Conservation (phyloP, 1,140 invertebrate genomes). For the Ceratina australensis region DNA sequence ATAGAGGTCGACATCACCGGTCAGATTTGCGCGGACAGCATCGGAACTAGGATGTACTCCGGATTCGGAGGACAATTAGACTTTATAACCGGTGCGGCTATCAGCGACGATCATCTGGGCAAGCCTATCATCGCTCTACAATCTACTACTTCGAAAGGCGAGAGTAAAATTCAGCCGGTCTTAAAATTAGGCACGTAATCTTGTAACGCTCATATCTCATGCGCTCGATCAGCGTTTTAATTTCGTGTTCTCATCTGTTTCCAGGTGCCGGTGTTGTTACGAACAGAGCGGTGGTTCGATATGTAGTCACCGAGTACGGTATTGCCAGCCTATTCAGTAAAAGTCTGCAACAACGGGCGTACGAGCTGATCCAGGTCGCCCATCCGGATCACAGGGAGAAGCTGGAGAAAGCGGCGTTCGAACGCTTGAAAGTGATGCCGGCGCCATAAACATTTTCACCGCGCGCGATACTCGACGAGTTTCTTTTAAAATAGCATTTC, state of each 20-base stretch:
- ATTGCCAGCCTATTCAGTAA: constrained; percentile 97
- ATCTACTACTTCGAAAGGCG: constrained; percentile 91
- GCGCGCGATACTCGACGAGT: constrained; percentile 2
- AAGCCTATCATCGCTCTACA: constrained; percentile 97
- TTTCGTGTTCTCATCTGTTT: constrained; percentile 4
- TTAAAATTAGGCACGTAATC: constrained; percentile 87
- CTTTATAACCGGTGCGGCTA: constrained; percentile 95
- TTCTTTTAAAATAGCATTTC: constrained; percentile 50
- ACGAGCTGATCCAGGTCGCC: constrained; percentile 93
- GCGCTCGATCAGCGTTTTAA: not conserved
- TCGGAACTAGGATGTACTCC: constrained; percentile 94
- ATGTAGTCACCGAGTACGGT: constrained; percentile 96
- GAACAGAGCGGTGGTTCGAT: constrained; percentile 94
- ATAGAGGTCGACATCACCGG: constrained; percentile 98
- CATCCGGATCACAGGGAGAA: constrained; percentile 93
- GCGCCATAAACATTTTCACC: constrained; percentile 57
- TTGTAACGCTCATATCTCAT: not conserved
- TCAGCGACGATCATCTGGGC: constrained; percentile 92
- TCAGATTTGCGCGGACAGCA: constrained; percentile 95
- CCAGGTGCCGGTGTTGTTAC: constrained; percentile 96
- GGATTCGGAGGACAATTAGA: constrained; percentile 97
- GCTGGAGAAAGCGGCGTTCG: constrained; percentile 94
- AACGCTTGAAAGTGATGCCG: constrained; percentile 94
- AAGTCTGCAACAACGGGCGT: constrained; percentile 91
- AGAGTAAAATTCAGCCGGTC: constrained; percentile 92